Evolutionary conservation across 2,888 invertebrate genomes (phyloP), one percentile per base, ranked within the genome.

Genomic region (Rhopalosiphum nymphaeae): DNA sequence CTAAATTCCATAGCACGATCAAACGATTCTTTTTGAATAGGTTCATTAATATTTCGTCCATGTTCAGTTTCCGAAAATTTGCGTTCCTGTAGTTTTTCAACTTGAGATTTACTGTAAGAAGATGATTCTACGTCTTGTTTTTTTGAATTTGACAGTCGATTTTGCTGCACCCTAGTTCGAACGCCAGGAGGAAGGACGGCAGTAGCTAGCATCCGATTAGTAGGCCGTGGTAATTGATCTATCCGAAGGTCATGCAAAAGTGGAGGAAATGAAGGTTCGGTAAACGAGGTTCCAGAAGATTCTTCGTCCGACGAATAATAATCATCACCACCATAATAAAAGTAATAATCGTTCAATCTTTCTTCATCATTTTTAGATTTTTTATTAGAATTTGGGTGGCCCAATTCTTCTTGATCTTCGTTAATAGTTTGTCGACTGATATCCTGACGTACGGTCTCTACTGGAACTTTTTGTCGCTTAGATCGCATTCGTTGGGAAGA

Each of bases 221-320:
- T 29, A 78, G 88, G 87, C 67, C 49, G 88, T 3, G 67, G 88
- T 4, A 92, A n/a, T n/a, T 92, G 92, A 26, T 92, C 92, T 0
- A 88, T 78, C 21, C 92, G 88, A 11, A 92, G 88, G 26, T 92
- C 92, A 89, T 92, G 92, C 21, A 92, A 42, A 13, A 92, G 13
- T 0, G 92, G 92, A 21, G 92, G 88, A 7, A 92, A 88, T 11
- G 67, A 53, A 44, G 91, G 53, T 49, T 87, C 87, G 0, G 21
- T 36, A 16, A 16, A 87, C 13, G 46, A 91, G 2, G 36, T 42
- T 16, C 21, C 91, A 46, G 44, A 56, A 5, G n/a, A 29, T 21
- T 92, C 88, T 78, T 92, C 92, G 7, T 88, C 92, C 7, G 92
- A 92, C 2, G 92, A 92, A 44, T 53, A 78, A 92, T 78, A 67